Percentiles rank a stretch among this genome's conserved stretches.
phyloP scores from a whole-genome alignment of 1,140 invertebrate species.

The Drosophila funebris region DNA sequence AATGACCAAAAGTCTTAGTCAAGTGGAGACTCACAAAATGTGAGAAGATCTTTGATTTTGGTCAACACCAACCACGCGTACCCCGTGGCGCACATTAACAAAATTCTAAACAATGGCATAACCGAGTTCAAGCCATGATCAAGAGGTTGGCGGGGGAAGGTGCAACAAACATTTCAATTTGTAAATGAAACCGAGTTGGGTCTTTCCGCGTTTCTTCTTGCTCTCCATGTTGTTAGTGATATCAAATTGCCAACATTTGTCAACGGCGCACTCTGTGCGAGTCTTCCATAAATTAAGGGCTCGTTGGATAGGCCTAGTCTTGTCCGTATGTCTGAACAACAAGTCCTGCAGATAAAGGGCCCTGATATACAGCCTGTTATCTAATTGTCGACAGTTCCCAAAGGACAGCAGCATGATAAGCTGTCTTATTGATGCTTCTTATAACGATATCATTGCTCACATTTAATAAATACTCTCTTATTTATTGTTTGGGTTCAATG shows the following conservation, averaged over 20 bases:
- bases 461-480: neutral
- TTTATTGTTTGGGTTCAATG: neutral
- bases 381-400: conserved; percentile 58
- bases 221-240: conserved; percentile 36
- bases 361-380: no score
- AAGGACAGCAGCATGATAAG: conserved; percentile 23
- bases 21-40: neutral
- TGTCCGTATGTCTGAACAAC: conserved; percentile 11
- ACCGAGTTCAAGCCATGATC: conserved; percentile 12
- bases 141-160: conserved; percentile 15
- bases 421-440: no score
- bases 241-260: conserved; percentile 78
- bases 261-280: conserved; percentile 29
- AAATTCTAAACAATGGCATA: conserved; percentile 61
- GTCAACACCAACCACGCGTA: conserved; percentile 49
- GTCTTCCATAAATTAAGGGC: conserved; percentile 71
- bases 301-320: conserved; percentile 53
- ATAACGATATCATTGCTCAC: neutral
- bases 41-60: conserved; percentile 63
- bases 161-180: conserved; percentile 74
- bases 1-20: conserved; percentile 47
- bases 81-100: conserved; percentile 71
- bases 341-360: conserved; percentile 63
- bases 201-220: neutral
- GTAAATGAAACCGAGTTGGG: conserved; percentile 35